Evolutionary conservation across 2,113 vertebrate species (phyloP), one percentile per base, ranked within the genome.

Genomic region (Galbula dea): DNA sequence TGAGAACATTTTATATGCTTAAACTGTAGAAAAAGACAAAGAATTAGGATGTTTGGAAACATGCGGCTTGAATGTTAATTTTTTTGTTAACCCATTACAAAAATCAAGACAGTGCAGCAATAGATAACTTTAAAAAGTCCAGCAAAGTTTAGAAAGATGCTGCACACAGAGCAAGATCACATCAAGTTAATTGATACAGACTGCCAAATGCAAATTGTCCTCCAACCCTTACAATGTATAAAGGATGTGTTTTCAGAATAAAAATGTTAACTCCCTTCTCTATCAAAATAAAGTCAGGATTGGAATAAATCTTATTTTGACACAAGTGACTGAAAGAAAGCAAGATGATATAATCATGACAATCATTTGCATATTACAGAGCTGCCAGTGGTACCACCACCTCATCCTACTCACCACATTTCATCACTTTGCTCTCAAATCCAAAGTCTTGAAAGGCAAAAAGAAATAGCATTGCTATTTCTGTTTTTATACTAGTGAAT

Each of bases 381-480:
- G 45, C 61, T 92, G 89, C 81, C 67, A 58, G 69, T 87, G 78
- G 62, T 32, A 62, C 43, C 27, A 84, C 45, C 87, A 87, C 78
- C 89, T 86, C 94, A 95, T 36, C 84, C 93, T 86, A 94, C 93
- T 94, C 94, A 90, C 65, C 87, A 91, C 54, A 92, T 96, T 94
- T 86, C 72, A 86, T 32, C 51, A 9, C 24, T 88, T 90, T 57
- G 30, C 41, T 76, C 83, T 63, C 86, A 95, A 93, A 88, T 51
- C 76, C 55, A 71, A 0, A 0, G 17, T 46, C 72, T 89, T 43
- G 24, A 77, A 83, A 94, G 18, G 30, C 36, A 90, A 49, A 82
- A 65, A 32, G 17, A 87, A 89, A 65, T 11, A 65, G 23, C 22
- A 58, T 23, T 9, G 6, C 43, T 46, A 55, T 65, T 84, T 75